phyloP scores from a whole-genome alignment of 2,113 vertebrate species.

The Mungos mungo region DNA sequence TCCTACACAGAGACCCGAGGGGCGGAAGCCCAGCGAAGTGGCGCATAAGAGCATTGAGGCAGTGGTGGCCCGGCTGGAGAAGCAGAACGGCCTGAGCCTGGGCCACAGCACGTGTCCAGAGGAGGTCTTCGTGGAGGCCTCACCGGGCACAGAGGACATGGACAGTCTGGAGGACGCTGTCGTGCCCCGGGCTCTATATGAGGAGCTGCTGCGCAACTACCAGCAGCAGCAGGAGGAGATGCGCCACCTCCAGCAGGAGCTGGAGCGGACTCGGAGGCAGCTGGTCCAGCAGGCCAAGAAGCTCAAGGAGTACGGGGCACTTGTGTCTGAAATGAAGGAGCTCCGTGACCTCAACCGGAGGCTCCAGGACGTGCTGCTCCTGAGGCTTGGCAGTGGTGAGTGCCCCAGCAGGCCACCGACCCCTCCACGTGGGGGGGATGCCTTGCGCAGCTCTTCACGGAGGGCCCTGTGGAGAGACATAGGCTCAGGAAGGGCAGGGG shows the following conservation, averaged over 20 bases:
- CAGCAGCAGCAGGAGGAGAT: slow-evolving; percentile 98
- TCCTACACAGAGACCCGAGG: slow-evolving; percentile 87
- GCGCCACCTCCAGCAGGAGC: slow-evolving; percentile 97
- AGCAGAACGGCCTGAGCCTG: slow-evolving; percentile 88
- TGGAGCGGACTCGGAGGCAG: slow-evolving; percentile 96
- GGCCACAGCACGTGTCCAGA: slow-evolving; percentile 85
- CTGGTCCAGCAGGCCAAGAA: slow-evolving; percentile 99
- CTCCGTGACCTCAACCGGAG: slow-evolving; percentile 99
- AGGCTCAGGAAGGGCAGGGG: not conserved
- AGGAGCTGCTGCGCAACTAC: slow-evolving; percentile 97
- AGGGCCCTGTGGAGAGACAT: not conserved
- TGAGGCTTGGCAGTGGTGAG: slow-evolving; percentile 98
- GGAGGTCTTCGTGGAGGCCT: slow-evolving; percentile 86
- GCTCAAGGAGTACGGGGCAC: slow-evolving; percentile 96
- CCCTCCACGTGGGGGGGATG: not conserved
- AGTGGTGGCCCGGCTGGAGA: slow-evolving; percentile 95
- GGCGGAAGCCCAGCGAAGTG: slow-evolving; percentile 88
- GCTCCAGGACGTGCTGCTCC: slow-evolving; percentile 97
- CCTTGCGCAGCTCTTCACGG: not conserved
- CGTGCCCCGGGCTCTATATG: slow-evolving; percentile 95
- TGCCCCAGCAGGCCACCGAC: slow-evolving; percentile 61
- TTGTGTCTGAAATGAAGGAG: slow-evolving; percentile 98
- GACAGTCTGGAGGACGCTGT: slow-evolving; percentile 87
- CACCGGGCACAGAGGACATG: slow-evolving; percentile 85
- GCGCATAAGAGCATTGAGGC: slow-evolving; percentile 96